Base-by-base conservation (phyloP, 2,888 invertebrate genomes). In the Lepidochrysops patricia region DNA sequence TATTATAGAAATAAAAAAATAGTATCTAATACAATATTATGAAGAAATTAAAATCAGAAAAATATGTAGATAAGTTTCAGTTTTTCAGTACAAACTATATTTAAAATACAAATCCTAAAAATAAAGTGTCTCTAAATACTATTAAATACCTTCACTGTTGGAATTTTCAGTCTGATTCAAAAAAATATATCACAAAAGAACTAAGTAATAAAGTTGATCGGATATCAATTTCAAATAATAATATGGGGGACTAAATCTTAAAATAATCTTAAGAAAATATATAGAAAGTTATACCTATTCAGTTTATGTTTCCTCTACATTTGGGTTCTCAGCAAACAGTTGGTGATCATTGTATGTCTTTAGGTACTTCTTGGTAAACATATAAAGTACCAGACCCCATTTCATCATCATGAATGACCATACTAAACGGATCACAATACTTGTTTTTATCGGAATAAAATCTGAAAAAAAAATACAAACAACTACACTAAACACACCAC, bases 331-430 rank as follows among this genome's bases (percentile, higher is more conserved):
- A 0, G 84, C 82, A 72, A 88, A 85, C 13, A 89, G 78, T 70
- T 86, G 85, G 58, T 85, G 76, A 62, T 86, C 87, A 60, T 85
- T 84, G 67, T 88, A 87, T 1, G 86, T 87, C 25, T 82, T 74
- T 5, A 85, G 74, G 62, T 90, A 90, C 61, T 79, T 82, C 67
- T 80, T 81, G 1, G 87, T 84, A 61, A 79, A 77, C 62, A 78
- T 75, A 70, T 89, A 89, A 37, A 91, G 77, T 32, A 89, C 60
- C 3, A 90, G 65, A 32, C 90, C 90, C 85, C 90, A 89, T 67
- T 91, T 91, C 72, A 86, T 78, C 79, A 89, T 88, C 80, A 91
- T 88, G 68, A 90, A 85, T 0, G 90, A 83, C 90, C 90, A 91
- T 15, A 91, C 80, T 37, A 89, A 68, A 1, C 85, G 77, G 63